Evolutionary conservation across 1,140 invertebrate genomes (phyloP).

Genomic region (Papilio aristodemus): DNA sequence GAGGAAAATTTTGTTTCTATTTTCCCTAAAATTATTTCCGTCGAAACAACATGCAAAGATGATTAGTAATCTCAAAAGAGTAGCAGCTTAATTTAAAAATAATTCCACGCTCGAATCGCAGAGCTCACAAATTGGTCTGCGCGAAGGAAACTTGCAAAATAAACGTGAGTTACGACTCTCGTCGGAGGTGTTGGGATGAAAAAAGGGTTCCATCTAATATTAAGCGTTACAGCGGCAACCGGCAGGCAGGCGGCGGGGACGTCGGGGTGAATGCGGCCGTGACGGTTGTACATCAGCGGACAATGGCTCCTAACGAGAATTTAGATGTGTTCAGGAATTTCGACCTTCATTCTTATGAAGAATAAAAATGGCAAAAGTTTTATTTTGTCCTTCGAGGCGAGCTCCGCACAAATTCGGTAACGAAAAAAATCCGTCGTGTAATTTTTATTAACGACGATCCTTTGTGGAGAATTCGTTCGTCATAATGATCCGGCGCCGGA

Average conservation of each 20-base stretch:
- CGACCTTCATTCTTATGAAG: slow-evolving; percentile 38
- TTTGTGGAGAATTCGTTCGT: slow-evolving; percentile 15
- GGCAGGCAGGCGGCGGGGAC: neutral
- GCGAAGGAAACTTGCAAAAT: slow-evolving; percentile 22
- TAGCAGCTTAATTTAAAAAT: slow-evolving; percentile 30
- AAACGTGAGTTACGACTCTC: slow-evolving; percentile 26
- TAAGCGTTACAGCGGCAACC: slow-evolving; percentile 30
- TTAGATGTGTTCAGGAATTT: slow-evolving; percentile 40
- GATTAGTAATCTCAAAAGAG: slow-evolving; percentile 29
- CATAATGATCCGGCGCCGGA: slow-evolving; percentile 7
- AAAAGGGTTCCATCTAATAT: slow-evolving; percentile 32
- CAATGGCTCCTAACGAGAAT: slow-evolving; percentile 39
- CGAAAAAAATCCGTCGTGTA: slow-evolving; percentile 26
- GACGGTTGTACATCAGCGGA: slow-evolving; percentile 32
- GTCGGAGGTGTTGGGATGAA: slow-evolving; percentile 25
- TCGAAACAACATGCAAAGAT: slow-evolving; percentile 24
- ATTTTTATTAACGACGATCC: slow-evolving; percentile 27
- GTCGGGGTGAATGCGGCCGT: slow-evolving; percentile 29
- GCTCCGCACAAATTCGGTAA: slow-evolving; percentile 2
- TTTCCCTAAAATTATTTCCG: slow-evolving; percentile 4
- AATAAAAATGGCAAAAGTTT: slow-evolving; percentile 39
- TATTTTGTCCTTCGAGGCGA: slow-evolving; percentile 35
- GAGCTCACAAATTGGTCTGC: slow-evolving; percentile 25
- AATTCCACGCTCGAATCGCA: slow-evolving; percentile 16
- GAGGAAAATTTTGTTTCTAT: neutral